A percentile compares a stretch with the other conserved stretches of the same genome.
Conservation (phyloP, 2,797 vertebrate species). For the Mus spretus region DNA sequence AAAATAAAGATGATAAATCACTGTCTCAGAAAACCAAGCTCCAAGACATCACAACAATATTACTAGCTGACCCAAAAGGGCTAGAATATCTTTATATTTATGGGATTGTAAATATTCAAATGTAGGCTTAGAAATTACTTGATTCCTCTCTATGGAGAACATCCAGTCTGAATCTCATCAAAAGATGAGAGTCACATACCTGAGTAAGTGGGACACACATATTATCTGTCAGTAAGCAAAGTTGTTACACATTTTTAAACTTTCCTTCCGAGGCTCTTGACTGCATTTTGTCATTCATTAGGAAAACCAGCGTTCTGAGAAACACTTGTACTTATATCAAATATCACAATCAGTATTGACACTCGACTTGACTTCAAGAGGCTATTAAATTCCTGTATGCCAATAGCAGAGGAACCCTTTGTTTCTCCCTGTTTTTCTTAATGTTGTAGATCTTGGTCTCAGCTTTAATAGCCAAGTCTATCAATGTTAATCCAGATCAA, state of each 20-base stretch:
- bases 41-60: not conserved
- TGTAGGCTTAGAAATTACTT: conserved; percentile 35
- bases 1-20: conserved; percentile 9
- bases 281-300: conserved; percentile 50
- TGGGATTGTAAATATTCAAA: not conserved
- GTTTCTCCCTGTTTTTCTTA: not conserved
- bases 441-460: conserved; percentile 26
- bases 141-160: not conserved
- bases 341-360: conserved; percentile 14
- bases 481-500: conserved; percentile 33
- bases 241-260: conserved; percentile 20
- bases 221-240: not conserved
- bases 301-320: conserved; percentile 14
- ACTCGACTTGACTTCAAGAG: conserved; percentile 32
- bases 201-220: not conserved
- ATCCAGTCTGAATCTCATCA: conserved; percentile 27
- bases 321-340: not conserved
- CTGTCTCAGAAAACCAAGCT: not conserved
- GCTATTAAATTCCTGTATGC: conserved; percentile 16
- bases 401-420: not conserved
- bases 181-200: not conserved
- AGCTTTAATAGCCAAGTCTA: not conserved
- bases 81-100: not conserved
- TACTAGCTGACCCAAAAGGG: not conserved
- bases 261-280: not conserved